Conservation (phyloP, 2,797 vertebrate genomes). For the Rhinogobio ventralis region DNA sequence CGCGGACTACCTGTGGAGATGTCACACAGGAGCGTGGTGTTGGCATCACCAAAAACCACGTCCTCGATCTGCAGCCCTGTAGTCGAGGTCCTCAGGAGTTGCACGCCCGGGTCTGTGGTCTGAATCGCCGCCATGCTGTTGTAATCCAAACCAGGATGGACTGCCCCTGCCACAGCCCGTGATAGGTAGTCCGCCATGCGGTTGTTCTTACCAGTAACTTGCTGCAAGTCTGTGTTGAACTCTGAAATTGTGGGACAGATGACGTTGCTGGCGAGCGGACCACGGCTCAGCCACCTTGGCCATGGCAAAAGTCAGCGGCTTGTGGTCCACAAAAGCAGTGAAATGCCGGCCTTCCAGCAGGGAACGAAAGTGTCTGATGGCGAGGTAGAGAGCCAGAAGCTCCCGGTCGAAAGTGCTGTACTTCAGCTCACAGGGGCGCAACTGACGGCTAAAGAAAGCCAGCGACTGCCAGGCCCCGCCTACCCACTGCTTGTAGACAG, state of each 20-base stretch:
- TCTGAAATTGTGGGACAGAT: not conserved
- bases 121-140: not conserved
- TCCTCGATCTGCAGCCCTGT: conserved; percentile 23
- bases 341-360: not conserved
- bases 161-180: not conserved
- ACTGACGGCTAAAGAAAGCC: too few relatives aligned
- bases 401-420: too few relatives aligned
- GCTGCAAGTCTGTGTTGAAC: not conserved
- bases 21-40: conserved; percentile 45
- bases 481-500: too few relatives aligned
- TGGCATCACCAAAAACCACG: too few relatives aligned
- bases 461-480: too few relatives aligned
- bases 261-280: too few relatives aligned
- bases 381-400: not conserved
- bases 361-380: not conserved
- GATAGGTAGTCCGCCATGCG: conserved; percentile 20
- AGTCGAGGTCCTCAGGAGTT: not conserved
- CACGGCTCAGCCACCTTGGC: too few relatives aligned
- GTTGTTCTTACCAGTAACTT: conserved; percentile 5
- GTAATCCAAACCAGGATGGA: not conserved
- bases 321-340: too few relatives aligned
- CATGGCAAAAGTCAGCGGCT: too few relatives aligned
- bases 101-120: too few relatives aligned
- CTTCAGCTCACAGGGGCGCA: too few relatives aligned
- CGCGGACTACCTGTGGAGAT: conserved; percentile 12